phyloP scores from a whole-genome alignment of 1,140 invertebrate genomes.

The Nasonia giraulti region DNA sequence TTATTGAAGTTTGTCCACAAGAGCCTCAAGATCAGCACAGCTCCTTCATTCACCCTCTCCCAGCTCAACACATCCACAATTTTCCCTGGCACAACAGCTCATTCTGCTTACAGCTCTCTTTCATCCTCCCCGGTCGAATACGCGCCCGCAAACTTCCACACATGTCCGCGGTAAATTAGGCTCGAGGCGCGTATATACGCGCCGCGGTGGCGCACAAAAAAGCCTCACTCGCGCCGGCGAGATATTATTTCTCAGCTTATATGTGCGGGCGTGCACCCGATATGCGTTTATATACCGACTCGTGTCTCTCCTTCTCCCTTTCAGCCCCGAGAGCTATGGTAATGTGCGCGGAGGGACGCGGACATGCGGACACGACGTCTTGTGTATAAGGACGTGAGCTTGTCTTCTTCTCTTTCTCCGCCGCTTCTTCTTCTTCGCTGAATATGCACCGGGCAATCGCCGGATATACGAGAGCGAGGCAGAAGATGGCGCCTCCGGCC shows the following conservation, averaged over 20 bases:
- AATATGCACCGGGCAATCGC: conserved; percentile 38
- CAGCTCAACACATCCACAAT: conserved; percentile 1
- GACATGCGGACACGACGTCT: conserved; percentile 56
- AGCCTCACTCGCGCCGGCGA: conserved; percentile 7
- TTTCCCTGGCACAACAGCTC: conserved; percentile 35
- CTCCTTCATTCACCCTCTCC: not conserved
- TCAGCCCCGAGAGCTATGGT: conserved; percentile 59
- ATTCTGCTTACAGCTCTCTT: conserved; percentile 24
- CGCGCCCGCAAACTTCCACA: not conserved
- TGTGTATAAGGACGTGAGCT: conserved; percentile 55
- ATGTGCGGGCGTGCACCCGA: conserved; percentile 43
- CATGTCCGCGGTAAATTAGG: conserved; percentile 31
- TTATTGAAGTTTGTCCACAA: not conserved
- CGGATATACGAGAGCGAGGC: conserved; percentile 59
- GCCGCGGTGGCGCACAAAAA: not conserved
- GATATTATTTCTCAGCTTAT: conserved; percentile 44
- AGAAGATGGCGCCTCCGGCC: conserved; percentile 69
- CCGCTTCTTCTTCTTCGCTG: not conserved
- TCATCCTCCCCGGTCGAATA: not conserved
- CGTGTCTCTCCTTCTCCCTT: not conserved
- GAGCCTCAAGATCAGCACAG: conserved; percentile 10
- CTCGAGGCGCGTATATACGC: not conserved
- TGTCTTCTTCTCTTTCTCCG: not conserved
- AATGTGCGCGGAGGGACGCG: conserved; percentile 66
- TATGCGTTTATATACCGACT: conserved; percentile 41